Conservation (phyloP, 2,888 invertebrate species). For the Callyntrura guangdongensis region DNA sequence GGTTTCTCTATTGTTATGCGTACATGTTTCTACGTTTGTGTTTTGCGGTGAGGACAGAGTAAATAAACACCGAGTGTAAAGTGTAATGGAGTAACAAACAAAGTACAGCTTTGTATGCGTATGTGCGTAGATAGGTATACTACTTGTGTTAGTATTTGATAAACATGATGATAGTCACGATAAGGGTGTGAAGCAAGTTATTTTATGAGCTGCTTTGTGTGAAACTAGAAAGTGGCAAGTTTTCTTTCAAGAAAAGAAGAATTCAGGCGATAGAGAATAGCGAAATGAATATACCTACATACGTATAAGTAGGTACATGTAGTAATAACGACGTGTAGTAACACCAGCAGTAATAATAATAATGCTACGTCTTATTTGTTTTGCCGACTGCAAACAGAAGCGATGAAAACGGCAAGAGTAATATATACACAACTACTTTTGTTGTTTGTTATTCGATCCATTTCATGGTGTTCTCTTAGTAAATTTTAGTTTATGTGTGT, state of each 20-base stretch:
- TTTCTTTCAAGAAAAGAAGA: too few species aligned
- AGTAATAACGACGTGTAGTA: neutral
- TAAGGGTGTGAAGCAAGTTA: neutral
- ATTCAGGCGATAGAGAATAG: neutral
- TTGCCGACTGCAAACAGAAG: neutral
- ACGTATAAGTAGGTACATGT: neutral
- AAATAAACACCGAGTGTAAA: constrained; percentile 3
- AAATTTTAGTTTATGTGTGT: constrained; percentile 63
- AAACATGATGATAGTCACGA: neutral
- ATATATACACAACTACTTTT: neutral
- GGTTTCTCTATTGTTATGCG: neutral
- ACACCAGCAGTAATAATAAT: neutral
- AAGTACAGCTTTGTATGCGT: neutral
- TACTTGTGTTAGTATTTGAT: neutral
- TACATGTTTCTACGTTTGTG: neutral
- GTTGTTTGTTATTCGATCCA: constrained; percentile 37
- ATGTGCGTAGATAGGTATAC: neutral
- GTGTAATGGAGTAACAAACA: constrained; percentile 15
- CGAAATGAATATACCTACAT: neutral
- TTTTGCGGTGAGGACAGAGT: neutral
- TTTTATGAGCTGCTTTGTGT: neutral
- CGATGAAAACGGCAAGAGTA: too few species aligned
- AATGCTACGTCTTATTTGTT: neutral
- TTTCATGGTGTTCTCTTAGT: constrained; percentile 59
- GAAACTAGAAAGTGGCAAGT: too few species aligned